Evolutionary conservation across 92 coral and sea anemone genomes (phyloP), one percentile per base, ranked within the genome.

Genomic region (Heliopora coerulea): DNA sequence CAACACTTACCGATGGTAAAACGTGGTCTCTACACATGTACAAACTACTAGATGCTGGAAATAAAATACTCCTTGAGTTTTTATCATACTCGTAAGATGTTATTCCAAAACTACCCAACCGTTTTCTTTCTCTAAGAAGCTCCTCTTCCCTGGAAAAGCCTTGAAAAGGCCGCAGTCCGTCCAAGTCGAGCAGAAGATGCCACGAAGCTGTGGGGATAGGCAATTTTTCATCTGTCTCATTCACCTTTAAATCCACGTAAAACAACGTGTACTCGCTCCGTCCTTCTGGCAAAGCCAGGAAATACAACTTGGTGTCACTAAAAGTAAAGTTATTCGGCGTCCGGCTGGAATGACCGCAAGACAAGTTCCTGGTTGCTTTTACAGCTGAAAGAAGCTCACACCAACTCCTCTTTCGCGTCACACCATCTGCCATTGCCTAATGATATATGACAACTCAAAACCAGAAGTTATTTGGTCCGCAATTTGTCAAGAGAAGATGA

Each of bases 141-240:
- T 95, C 96, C 52, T 95, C 99, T 57, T 95, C 99, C 19, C 95
- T 77, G 6, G 99, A 95, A 68, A 85, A 95, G 20, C 99, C 99
- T 25, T 86, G 87, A 84, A 95, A 95, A 0, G 89, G 89, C 17
- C 89, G 82, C 12, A 81, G 75, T 49, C 83, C 75, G 21, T 69
- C 79, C 64, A 88, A 80, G 56, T 95, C 95, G 25, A 95, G 49
- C 48, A 95, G 62, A 18, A 90, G 90, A 28, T 79, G 81, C 99
- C 99, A 95, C 9, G 73, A 56, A 17, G 88, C 75, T 26, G 78
- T 78, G 13, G 86, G 84, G 0, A 81, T 79, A 8, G 40, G 11
- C n/a, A 62, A 24, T 14, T 33, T 59, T 15, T 75, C 80, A 17
- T 0, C 30, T 6, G 32, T 21, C 24, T 61, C 74, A 32, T 67